A percentile compares a stretch with the other conserved stretches of the same genome.
Conservation (phyloP, 2,888 invertebrate species). For the Eupithecia centaureata region DNA sequence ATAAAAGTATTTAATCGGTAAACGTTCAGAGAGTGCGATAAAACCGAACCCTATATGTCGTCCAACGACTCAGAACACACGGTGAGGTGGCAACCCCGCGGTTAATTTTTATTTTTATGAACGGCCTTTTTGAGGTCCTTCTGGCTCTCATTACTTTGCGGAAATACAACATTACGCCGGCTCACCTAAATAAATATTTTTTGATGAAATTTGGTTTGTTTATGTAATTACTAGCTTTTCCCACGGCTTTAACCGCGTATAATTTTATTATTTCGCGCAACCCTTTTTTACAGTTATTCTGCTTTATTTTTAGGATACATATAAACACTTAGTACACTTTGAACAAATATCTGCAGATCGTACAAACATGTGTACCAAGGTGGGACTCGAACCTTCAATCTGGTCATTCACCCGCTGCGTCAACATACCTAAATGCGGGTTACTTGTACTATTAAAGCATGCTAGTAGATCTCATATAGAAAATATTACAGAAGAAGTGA, state of each 20-base stretch:
- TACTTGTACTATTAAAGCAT: neutral
- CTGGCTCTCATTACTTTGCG: constrained; percentile 20
- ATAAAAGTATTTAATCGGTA: neutral
- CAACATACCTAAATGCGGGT: neutral
- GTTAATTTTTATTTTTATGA: constrained; percentile 22
- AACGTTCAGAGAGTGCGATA: neutral
- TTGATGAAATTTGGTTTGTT: constrained; percentile 8
- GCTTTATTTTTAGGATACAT: too few relatives aligned
- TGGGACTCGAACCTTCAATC: too few relatives aligned
- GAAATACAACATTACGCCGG: constrained; percentile 21
- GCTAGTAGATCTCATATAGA: neutral
- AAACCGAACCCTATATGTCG: too few relatives aligned
- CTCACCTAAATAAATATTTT: constrained; percentile 11
- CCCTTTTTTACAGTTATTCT: too few relatives aligned
- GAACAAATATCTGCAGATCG: too few relatives aligned
- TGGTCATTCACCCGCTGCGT: too few relatives aligned
- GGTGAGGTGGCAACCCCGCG: neutral
- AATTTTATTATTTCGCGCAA: too few relatives aligned
- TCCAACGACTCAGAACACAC: neutral
- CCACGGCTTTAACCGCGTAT: too few relatives aligned
- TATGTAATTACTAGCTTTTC: neutral
- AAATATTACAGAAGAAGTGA: neutral
- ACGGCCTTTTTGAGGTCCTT: constrained; percentile 2
- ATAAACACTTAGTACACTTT: too few relatives aligned
- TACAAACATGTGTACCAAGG: too few relatives aligned